Evolutionary conservation across 1,140 invertebrate species (phyloP).

Genomic region (Lethrus apterus): DNA sequence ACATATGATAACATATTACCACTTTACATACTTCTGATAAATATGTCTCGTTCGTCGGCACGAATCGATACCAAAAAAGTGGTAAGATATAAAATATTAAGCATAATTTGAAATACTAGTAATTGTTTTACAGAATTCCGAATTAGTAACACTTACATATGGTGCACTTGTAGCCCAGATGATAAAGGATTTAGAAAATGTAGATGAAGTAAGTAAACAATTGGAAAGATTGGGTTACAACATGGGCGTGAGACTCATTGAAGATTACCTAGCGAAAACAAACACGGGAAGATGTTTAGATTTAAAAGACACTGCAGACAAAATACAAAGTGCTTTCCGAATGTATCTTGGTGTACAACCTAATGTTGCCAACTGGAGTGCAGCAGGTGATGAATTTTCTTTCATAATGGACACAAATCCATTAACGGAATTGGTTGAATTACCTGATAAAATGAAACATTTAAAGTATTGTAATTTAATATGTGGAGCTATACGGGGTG

Average conservation of each 20-base stretch:
- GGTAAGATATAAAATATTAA: slow-evolving; percentile 34
- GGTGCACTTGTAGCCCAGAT: slow-evolving; percentile 95
- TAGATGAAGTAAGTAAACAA: slow-evolving; percentile 94
- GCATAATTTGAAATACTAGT: slow-evolving; percentile 9
- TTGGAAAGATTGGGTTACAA: slow-evolving; percentile 94
- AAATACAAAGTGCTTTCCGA: slow-evolving; percentile 78
- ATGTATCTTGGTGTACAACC: slow-evolving; percentile 89
- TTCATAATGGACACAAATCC: slow-evolving; percentile 92
- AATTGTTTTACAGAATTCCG: slow-evolving; percentile 74
- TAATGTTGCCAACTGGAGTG: slow-evolving; percentile 87
- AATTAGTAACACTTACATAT: slow-evolving; percentile 95
- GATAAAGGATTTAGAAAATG: slow-evolving; percentile 94
- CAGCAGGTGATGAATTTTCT: slow-evolving; percentile 93
- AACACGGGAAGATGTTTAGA: slow-evolving; percentile 86
- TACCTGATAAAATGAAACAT: slow-evolving; percentile 83
- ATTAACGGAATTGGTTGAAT: slow-evolving; percentile 96
- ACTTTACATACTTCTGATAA: too few species aligned
- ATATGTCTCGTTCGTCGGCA: slow-evolving; percentile 38
- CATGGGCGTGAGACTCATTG: slow-evolving; percentile 94
- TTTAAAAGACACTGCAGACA: slow-evolving; percentile 94
- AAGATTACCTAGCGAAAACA: slow-evolving; percentile 94
- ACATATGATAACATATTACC: too few species aligned
- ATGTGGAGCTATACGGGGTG: slow-evolving; percentile 87
- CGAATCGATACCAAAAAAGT: slow-evolving; percentile 46
- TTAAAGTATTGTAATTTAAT: slow-evolving; percentile 94